Evolutionary conservation across 2,888 invertebrate species (phyloP), one percentile per base, ranked within the genome.

Genomic region (Dolichomitus sp.): DNA sequence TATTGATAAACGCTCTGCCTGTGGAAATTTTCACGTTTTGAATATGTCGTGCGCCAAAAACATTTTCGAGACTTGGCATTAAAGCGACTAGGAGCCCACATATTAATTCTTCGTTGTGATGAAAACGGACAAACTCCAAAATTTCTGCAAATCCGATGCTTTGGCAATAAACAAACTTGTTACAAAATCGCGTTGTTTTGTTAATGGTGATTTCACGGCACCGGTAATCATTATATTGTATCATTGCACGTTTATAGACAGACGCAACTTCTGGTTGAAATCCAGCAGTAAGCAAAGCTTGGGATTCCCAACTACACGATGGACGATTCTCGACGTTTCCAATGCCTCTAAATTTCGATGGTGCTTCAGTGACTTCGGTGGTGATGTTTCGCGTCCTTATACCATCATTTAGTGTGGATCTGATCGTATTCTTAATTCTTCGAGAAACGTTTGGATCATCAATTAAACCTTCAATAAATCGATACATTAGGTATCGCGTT

Each of bases 381-480:
- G 9, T 5, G 12, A 12, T 5, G 42, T 3, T 4, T 14, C n/a
- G 0, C 4, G 3, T 6, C 3, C 2, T 9, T 42, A 5, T 12
- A 1, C 12, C 42, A 3, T 14, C 45, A 14, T 12, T 12, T 12
- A 42, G 42, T 12, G 14, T 45, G 12, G 14, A 1, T 2, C 0
- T 19, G 1, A 17, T 50, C 6, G 2, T 48, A 4, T 48, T 48
- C 5, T n/a, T 48, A 11, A n/a, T 59, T 48, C 12, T 50, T 42
- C 17, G 30, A 5, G 59, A 0, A 7, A 37, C 40, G n/a, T n/a
- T n/a, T 9, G 40, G 4, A 52, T 77, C 27, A 17, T 50, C 3
- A 6, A 77, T 11, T 5, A 61, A 30, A 11, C 11, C n/a, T 12
- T 77, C 77, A n/a, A 78, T 52, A 40, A 78, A 81, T 68, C 59